phyloP scores from a whole-genome alignment of 2,888 invertebrate species.

The Pterobdella sp. region DNA sequence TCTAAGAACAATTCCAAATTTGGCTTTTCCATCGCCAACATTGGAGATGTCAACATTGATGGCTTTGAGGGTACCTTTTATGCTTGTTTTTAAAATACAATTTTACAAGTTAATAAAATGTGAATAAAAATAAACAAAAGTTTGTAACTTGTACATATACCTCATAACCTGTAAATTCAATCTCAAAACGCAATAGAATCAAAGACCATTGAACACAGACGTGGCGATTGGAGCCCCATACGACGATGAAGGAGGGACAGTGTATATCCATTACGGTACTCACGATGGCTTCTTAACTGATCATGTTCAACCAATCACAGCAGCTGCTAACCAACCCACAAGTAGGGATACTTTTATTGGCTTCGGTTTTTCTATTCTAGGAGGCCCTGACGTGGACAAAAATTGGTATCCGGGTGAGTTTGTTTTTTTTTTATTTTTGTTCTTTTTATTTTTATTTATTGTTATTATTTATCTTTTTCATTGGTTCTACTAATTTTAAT shows the following conservation, averaged over 20 bases:
- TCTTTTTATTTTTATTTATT: no score
- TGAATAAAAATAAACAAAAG: no score
- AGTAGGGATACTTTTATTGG: background rate
- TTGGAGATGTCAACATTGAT: constrained; percentile 23
- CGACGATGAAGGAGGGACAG: background rate
- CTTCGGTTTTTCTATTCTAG: background rate
- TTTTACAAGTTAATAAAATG: no score
- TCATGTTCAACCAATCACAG: background rate
- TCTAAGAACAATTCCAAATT: constrained; percentile 2
- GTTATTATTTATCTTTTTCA: background rate
- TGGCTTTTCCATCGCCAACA: constrained; percentile 12
- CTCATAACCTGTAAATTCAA: no score
- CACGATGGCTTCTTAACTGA: background rate
- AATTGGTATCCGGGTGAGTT: background rate
- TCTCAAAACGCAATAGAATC: no score
- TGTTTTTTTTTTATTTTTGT: no score
- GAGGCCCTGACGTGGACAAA: constrained; percentile 5
- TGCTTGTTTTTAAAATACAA: no score
- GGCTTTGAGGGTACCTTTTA: constrained; percentile 21
- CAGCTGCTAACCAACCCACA: background rate
- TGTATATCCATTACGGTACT: background rate
- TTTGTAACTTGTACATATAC: no score
- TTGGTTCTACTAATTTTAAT: background rate
- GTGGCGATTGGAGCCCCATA: background rate
- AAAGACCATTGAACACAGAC: no score